Evolutionary conservation across 2,888 invertebrate genomes (phyloP).

Genomic region (Caenorhabditis auriculariae): DNA sequence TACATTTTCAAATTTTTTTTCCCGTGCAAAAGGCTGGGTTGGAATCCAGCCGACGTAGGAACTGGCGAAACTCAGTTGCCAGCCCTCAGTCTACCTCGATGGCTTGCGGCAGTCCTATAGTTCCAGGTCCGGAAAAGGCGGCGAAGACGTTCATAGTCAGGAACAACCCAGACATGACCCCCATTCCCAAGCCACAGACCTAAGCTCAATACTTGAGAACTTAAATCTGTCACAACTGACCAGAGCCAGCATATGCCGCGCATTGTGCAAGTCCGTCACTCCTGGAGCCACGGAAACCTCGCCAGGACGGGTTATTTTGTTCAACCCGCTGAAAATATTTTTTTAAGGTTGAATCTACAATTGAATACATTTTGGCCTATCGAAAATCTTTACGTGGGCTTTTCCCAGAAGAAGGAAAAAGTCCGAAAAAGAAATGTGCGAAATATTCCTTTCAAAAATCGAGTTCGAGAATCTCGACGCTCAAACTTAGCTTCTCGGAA

Average conservation of each 20-base stretch:
- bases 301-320: slow-evolving; percentile 78
- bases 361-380: too few relatives aligned
- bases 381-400: too few relatives aligned
- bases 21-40: too few relatives aligned
- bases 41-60: too few relatives aligned
- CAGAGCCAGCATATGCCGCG: slow-evolving; percentile 88
- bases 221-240: slow-evolving; percentile 55
- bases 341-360: too few relatives aligned
- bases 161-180: slow-evolving; percentile 91
- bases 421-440: too few relatives aligned
- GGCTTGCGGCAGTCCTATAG: slow-evolving; percentile 76
- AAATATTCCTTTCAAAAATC: neutral
- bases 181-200: slow-evolving; percentile 92
- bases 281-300: slow-evolving; percentile 30
- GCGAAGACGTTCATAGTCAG: slow-evolving; percentile 90
- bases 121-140: slow-evolving; percentile 90
- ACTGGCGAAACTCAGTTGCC: neutral
- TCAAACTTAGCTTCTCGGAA: too few relatives aligned
- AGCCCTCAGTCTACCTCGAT: slow-evolving; percentile 9
- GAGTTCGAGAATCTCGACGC: too few relatives aligned
- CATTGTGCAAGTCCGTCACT: slow-evolving; percentile 71
- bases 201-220: slow-evolving; percentile 9
- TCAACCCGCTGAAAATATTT: slow-evolving; percentile 73
- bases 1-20: too few relatives aligned
- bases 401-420: too few relatives aligned